phyloP scores from a whole-genome alignment of 2,888 invertebrate species.

The Bibio marci region DNA sequence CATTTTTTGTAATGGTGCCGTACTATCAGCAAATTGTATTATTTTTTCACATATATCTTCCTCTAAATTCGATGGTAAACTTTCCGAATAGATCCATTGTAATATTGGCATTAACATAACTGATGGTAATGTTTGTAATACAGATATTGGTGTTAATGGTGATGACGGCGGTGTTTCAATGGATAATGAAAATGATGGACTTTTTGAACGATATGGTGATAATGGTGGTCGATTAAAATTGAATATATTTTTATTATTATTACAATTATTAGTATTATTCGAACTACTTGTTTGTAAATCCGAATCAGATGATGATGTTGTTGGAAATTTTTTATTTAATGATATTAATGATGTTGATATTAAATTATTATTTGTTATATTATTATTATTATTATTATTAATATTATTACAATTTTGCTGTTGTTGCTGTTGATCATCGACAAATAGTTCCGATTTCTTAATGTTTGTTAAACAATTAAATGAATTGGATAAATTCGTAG shows the following conservation, averaged over 20 bases:
- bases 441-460: neutral
- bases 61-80: constrained; percentile 38
- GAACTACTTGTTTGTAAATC: constrained; percentile 17
- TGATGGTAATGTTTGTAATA: constrained; percentile 38
- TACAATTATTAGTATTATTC: no score
- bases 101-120: constrained; percentile 42
- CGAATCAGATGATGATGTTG: constrained; percentile 22
- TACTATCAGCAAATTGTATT: constrained; percentile 32
- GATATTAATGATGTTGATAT: no score
- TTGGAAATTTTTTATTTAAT: constrained; percentile 8
- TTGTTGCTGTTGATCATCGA: neutral
- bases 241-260: constrained; percentile 19
- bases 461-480: constrained; percentile 19
- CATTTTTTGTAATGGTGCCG: constrained; percentile 37
- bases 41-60: constrained; percentile 40
- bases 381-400: neutral
- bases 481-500: constrained; percentile 20
- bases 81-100: constrained; percentile 46
- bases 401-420: neutral
- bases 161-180: constrained; percentile 25
- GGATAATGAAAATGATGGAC: constrained; percentile 21
- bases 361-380: no score
- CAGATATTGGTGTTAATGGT: constrained; percentile 30
- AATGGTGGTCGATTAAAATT: constrained; percentile 24
- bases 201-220: constrained; percentile 23